Percentiles rank a stretch among this genome's conserved stretches.
Conservation (phyloP, 1,140 invertebrate genomes). For the Ericerus pela region DNA sequence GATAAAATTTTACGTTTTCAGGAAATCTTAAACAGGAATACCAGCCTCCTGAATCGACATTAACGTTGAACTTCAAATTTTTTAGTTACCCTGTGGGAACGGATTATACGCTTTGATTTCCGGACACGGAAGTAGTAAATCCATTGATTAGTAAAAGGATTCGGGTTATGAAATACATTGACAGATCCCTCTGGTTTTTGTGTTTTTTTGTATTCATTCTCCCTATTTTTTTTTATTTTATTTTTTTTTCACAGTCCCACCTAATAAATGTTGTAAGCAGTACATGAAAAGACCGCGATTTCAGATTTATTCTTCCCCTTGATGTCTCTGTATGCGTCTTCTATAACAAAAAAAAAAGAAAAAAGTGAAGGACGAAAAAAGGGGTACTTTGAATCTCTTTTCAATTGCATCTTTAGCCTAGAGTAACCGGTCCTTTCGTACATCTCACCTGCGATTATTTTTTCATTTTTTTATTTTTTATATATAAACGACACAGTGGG, state of each 20-base stretch:
- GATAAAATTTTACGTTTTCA: no score
- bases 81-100: no score
- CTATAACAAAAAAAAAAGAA: no score
- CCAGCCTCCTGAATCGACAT: no score
- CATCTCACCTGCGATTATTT: slow-evolving; percentile 7
- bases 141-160: slow-evolving; percentile 11
- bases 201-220: slow-evolving; percentile 1
- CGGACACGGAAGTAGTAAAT: slow-evolving; percentile 11
- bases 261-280: slow-evolving; percentile 6
- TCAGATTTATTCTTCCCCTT: slow-evolving; percentile 6
- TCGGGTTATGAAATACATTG: slow-evolving; percentile 12
- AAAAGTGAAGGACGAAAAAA: no score
- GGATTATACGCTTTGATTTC: slow-evolving; percentile 11
- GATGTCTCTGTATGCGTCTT: slow-evolving; percentile 5
- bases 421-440: slow-evolving; percentile 5
- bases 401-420: slow-evolving; percentile 10
- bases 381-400: slow-evolving; percentile 10
- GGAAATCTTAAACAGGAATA: no score
- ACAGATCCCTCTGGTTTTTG: slow-evolving; percentile 9
- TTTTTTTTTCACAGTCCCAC: not conserved
- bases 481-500: slow-evolving; percentile 1
- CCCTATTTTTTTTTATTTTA: not conserved
- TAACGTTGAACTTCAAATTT: no score
- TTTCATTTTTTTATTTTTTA: slow-evolving; percentile 2
- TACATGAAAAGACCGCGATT: slow-evolving; percentile 9